A percentile compares a stretch with the other conserved stretches of the same genome.
phyloP scores from a whole-genome alignment of 2,888 invertebrate species.

The Zygaena filipendulae region DNA sequence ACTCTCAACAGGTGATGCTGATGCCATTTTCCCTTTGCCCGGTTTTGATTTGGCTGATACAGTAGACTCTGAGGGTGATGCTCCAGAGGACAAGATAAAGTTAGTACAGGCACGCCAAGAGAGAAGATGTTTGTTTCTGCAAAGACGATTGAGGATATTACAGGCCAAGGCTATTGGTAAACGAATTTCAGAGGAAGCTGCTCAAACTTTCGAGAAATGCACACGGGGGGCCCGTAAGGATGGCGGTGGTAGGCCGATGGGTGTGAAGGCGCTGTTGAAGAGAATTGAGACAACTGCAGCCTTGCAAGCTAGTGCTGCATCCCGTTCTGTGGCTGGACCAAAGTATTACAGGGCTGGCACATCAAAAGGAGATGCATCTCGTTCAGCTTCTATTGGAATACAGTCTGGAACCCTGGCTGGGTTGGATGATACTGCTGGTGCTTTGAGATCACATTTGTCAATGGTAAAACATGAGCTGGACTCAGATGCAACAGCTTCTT shows the following conservation, averaged over 20 bases:
- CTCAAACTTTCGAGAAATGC: conserved; percentile 72
- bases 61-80: conserved; percentile 59
- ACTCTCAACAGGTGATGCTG: conserved; percentile 53
- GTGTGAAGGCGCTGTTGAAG: conserved; percentile 52
- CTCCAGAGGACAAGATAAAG: conserved; percentile 64
- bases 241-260: conserved; percentile 52
- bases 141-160: conserved; percentile 78
- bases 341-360: conserved; percentile 60
- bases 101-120: conserved; percentile 71
- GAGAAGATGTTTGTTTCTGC: conserved; percentile 76
- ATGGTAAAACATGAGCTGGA: conserved; percentile 83
- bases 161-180: conserved; percentile 81
- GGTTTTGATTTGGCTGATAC: conserved; percentile 58
- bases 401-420: conserved; percentile 75
- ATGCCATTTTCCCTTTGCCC: conserved; percentile 54
- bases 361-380: conserved; percentile 82
- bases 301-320: conserved; percentile 51
- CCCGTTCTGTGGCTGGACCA: conserved; percentile 41
- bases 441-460: conserved; percentile 77
- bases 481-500: conserved; percentile 93
- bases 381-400: conserved; percentile 68
- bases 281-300: conserved; percentile 52
- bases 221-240: conserved; percentile 76
- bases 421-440: conserved; percentile 78
- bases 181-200: conserved; percentile 82